Evolutionary conservation across 2,113 vertebrate species (phyloP).

Genomic region (Trematocara marginatum): DNA sequence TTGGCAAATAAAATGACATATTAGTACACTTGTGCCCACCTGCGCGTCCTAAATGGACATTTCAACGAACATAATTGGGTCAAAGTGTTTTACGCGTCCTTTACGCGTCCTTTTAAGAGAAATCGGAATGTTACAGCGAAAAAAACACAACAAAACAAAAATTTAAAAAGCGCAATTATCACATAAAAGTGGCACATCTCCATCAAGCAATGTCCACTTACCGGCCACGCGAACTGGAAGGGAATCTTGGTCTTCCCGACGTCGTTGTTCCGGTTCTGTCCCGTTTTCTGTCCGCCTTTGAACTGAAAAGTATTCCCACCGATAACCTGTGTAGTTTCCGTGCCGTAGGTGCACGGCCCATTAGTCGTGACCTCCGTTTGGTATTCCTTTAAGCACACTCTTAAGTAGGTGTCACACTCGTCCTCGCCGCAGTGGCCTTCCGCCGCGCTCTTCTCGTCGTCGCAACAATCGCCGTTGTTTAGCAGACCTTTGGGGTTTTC

Average conservation of each 20-base stretch:
- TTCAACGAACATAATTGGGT: background rate
- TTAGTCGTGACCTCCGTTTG: constrained; percentile 83
- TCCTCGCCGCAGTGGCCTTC: constrained; percentile 78
- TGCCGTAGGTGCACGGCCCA: constrained; percentile 86
- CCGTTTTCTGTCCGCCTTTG: constrained; percentile 71
- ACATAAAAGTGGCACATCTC: background rate
- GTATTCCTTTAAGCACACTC: constrained; percentile 92
- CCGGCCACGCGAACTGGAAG: constrained; percentile 94
- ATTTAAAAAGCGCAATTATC: background rate
- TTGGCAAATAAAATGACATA: background rate
- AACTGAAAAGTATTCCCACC: constrained; percentile 92
- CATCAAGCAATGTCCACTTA: constrained; percentile 62
- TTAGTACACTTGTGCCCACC: background rate
- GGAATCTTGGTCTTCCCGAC: constrained; percentile 84
- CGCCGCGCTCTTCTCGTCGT: constrained; percentile 70
- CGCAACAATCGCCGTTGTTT: constrained; percentile 87
- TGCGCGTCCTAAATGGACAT: background rate
- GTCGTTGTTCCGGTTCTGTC: constrained; percentile 68
- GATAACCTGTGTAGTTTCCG: constrained; percentile 84
- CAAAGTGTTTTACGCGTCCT: background rate
- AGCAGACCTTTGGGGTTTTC: constrained; percentile 86
- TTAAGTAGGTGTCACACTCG: constrained; percentile 91
- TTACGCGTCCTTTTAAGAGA: background rate
- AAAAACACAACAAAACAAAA: background rate
- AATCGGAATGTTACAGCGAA: background rate